Evolutionary conservation across 2,888 invertebrate species (phyloP), one percentile per base, ranked within the genome.

Genomic region (Ptilodon capucinus): DNA sequence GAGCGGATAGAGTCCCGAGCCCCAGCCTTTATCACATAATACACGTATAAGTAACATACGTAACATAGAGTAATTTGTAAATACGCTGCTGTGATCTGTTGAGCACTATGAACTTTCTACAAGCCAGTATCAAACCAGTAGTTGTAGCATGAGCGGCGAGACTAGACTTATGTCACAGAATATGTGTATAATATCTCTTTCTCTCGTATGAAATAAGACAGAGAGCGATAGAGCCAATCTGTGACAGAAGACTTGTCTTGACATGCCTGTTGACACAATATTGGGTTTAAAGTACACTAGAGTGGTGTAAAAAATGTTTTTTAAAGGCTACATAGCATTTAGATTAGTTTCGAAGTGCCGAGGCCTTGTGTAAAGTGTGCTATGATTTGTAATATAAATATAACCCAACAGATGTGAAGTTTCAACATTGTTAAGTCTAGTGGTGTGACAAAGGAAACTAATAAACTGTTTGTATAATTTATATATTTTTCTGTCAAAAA

Each of bases 11-110:
- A 92, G 23, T 92, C 93, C 42, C 94, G 94, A 81, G 93, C 95
- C 21, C 94, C 95, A 0, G 96, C 96, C 16, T 97, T 95, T 74
- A 95, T 96, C 56, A 92, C 94, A 47, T 96, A 92, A 81, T 63
- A 18, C 2, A n/a, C 6, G 17, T 6, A 28, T 3, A 6, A 48
- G 43, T 16, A n/a, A 38, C 14, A 45, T 19, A 45, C 32, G 32
- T 32, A 32, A 14, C 9, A 35, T 19, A 19, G 36, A 2, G 36
- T 36, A 11, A 18, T 36, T 18, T 32, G 14, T n/a, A 6, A 32
- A n/a, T 14, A 14, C 6, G 8, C 13, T 23, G 23, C 23, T 14
- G 30, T 30, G 32, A 32, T 13, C 32, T 14, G 28, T 7, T 14
- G 13, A 14, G 32, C 32, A 32, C 14, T 2, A 32, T 32, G 8